Percentiles rank a stretch among this genome's conserved stretches.
Evolutionary conservation across 1,140 invertebrate species (phyloP).

Genomic region (Leptopilina boulardi): DNA sequence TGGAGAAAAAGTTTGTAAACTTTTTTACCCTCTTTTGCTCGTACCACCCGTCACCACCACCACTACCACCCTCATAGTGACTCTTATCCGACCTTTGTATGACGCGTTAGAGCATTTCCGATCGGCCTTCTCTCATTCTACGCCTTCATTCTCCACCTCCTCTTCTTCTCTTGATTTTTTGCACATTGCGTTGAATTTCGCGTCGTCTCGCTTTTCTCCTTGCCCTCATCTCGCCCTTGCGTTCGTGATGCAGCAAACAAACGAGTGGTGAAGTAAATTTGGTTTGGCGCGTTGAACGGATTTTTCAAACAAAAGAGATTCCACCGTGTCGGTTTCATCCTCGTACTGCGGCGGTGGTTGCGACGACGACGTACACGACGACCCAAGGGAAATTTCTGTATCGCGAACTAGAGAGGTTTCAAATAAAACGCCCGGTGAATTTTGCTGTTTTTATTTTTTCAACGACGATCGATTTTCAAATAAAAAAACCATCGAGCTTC

Average conservation of each 20-base stretch:
- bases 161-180: constrained; percentile 15
- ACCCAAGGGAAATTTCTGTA: constrained; percentile 25
- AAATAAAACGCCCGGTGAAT: not conserved
- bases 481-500: not conserved
- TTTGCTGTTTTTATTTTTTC: not conserved
- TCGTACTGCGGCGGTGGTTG: not conserved
- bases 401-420: constrained; percentile 9
- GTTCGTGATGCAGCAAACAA: constrained; percentile 18
- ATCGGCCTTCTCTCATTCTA: not conserved
- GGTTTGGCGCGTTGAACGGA: constrained; percentile 8
- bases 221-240: not conserved
- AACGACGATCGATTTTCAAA: constrained; percentile 10
- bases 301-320: constrained; percentile 20
- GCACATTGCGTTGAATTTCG: not conserved
- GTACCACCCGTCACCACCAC: too few species aligned
- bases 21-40: constrained; percentile 10
- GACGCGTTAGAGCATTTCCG: not conserved
- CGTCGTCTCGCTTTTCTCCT: not conserved
- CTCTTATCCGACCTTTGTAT: constrained; percentile 18
- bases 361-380: constrained; percentile 9
- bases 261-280: constrained; percentile 23
- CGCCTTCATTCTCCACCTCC: too few species aligned
- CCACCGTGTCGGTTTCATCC: constrained; percentile 15
- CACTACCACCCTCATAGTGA: not conserved
- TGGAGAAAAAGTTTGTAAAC: constrained; percentile 23